Evolutionary conservation across 2,797 vertebrate genomes (phyloP).

Genomic region (Jordanella pulchra): DNA sequence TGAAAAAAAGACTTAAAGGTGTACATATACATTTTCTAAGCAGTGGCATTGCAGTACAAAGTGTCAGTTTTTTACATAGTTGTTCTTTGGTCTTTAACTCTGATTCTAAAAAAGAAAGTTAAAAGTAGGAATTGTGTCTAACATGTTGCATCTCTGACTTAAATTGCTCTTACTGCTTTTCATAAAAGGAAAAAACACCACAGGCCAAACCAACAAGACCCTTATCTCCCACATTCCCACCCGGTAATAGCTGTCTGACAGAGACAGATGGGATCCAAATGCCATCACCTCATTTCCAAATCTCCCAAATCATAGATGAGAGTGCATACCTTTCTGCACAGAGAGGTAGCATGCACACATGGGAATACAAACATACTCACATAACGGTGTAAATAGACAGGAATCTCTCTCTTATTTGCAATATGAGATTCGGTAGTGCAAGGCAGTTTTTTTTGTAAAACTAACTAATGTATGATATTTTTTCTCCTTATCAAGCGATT

Average conservation of each 20-base stretch:
- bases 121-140: constrained; percentile 7
- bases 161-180: constrained; percentile 14
- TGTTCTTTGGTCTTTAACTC: neutral
- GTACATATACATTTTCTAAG: neutral
- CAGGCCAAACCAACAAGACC: constrained; percentile 21
- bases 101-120: constrained; percentile 6
- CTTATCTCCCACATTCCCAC: neutral
- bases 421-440: neutral
- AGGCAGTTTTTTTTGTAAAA: constrained; percentile 1
- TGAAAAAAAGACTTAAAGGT: neutral
- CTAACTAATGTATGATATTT: neutral
- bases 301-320: constrained; percentile 30
- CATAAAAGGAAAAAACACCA: constrained; percentile 30
- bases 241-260: constrained; percentile 66
- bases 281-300: constrained; percentile 37
- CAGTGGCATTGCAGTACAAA: neutral
- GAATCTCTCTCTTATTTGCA: constrained; percentile 3
- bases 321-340: constrained; percentile 26
- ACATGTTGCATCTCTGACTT: constrained; percentile 27
- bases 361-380: neutral
- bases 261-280: constrained; percentile 58
- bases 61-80: neutral
- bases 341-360: constrained; percentile 13
- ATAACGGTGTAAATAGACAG: constrained; percentile 27
- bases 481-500: neutral